Evolutionary conservation across 1,140 invertebrate genomes (phyloP), one percentile per base, ranked within the genome.

Genomic region (Apis dorsata): DNA sequence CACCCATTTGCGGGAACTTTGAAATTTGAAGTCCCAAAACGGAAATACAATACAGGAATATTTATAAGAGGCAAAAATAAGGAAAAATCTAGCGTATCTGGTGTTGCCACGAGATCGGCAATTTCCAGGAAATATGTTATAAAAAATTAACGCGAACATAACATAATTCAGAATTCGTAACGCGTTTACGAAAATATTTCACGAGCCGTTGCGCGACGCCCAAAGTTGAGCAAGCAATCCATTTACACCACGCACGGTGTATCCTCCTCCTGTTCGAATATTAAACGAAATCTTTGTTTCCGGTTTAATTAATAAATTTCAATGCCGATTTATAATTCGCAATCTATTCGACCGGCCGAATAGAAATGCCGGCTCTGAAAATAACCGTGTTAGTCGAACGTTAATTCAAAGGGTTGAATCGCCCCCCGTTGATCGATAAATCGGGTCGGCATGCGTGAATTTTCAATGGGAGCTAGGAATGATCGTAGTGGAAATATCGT

Each of bases 201-300:
- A 76, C 63, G n/a, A 69, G 13, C 34, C 34, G 34, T 34, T 34
- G 34, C 34, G 1, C 34, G 34, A 3, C 34, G 34, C 34, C 2
- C 34, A 1, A 1, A 34, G 34, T 34, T 34, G 34, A 34, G 34
- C 34, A 44, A 34, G 34, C 34, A 34, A 34, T 34, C 34, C 2
- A 44, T 44, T 44, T 44, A 7, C 34, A 44, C 4, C 34, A 34
- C 28, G 5, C 34, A 44, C 34, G 34, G 34, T 44, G 34, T 44
- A 44, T 44, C 34, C 34, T 44, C 34, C 34, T 7, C 34, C 34
- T 21, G 15, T 69, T 68, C 59, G 72, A 60, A 68, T 68, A 76
- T 81, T 76, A 81, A 81, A 69, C 63, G 53, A 76, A 76, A 77
- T 76, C 73, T 76, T 76, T 21, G 34, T 68, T 76, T n/a, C n/a